A percentile compares a stretch with the other conserved stretches of the same genome.
phyloP scores from a whole-genome alignment of 2,888 invertebrate species.

The Emmelina monodactyla region DNA sequence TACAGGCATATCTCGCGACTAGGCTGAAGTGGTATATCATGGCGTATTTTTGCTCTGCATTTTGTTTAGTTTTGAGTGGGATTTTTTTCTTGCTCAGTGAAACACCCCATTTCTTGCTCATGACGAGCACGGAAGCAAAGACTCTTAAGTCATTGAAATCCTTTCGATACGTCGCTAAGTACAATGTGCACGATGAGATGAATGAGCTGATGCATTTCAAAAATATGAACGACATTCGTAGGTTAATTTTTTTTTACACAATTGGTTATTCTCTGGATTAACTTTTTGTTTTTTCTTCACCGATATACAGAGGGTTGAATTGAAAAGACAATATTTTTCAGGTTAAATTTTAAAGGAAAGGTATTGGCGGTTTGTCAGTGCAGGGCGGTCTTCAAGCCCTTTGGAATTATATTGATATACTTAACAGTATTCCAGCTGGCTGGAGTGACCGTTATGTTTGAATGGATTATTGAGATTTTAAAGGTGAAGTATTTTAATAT shows the following conservation, averaged over 20 bases:
- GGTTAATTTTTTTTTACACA: constrained; percentile 20
- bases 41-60: no score
- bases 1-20: no score
- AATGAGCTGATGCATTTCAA: constrained; percentile 30
- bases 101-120: constrained; percentile 33
- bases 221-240: constrained; percentile 31
- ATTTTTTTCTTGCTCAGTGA: constrained; percentile 28
- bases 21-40: no score
- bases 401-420: no score
- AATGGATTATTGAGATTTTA: constrained; percentile 35
- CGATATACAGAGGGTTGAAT: no score
- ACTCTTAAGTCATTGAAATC: constrained; percentile 20
- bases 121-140: constrained; percentile 18
- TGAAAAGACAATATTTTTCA: no score
- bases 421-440: constrained; percentile 26
- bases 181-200: constrained; percentile 27
- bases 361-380: no score
- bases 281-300: background rate
- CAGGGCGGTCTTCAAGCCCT: no score
- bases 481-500: constrained; percentile 21
- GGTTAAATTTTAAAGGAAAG: no score
- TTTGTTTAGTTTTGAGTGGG: no score
- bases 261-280: background rate
- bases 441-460: constrained; percentile 27
- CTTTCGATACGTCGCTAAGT: constrained; percentile 22